Evolutionary conservation across 2,888 invertebrate species (phyloP), one percentile per base, ranked within the genome.

Genomic region (Nymphalis c-album): DNA sequence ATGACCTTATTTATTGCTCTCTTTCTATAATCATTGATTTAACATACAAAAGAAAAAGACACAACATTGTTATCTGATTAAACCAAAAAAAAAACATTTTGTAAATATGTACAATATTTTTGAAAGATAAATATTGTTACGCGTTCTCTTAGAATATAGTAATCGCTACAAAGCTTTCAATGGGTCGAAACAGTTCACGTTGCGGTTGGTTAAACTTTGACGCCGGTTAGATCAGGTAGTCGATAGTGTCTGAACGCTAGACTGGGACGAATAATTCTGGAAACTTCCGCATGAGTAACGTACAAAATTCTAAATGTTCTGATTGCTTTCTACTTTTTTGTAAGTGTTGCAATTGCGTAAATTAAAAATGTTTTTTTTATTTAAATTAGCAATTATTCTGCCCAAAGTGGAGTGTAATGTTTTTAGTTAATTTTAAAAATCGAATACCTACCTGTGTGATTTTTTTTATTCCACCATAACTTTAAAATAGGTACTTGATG

Each of bases 201-300:
- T 79, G 78, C 72, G 81, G 79, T 76, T 80, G 81, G 81, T 82
- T 80, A 79, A 78, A 79, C 77, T 85, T 83, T 74, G 78, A 78
- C 76, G 77, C 74, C 74, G 78, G 79, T 78, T 80, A 76, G 78
- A 76, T 76, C 73, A 47, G 60, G 61, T 74, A 73, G 75, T 76
- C 75, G 77, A 78, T 78, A 78, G 71, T 60, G 63, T 53, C 63
- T 67, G 46, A 59, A 31, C 46, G 35, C 60, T 53, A 63, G 47
- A 55, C 59, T 51, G 31, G 47, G 53, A 51, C 51, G 51, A 60
- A 51, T 59, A 63, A 47, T 63, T 67, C 59, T 59, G 50, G 63
- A 60, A 63, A 63, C 59, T 67, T 67, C 40, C 26, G 51, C 48
- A 51, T 18, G 40, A 48, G 51, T 45, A 26, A 22, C 61, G 22